phyloP scores from a whole-genome alignment of 2,888 invertebrate species.

The Eupithecia exiguata region DNA sequence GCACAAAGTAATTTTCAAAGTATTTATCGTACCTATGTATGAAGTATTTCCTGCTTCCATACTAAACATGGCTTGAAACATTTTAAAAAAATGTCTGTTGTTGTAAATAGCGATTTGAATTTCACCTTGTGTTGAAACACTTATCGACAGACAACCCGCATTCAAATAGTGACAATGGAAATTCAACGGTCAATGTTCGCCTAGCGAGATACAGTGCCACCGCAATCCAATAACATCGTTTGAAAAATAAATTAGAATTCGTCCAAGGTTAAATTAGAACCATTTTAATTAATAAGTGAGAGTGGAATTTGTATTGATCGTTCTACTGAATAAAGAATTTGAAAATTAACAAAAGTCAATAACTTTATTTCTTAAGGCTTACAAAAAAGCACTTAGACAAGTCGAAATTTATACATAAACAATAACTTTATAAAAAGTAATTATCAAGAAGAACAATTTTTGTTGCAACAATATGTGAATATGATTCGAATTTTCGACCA shows the following conservation, averaged over 20 bases:
- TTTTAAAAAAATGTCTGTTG: background rate
- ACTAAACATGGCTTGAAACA: background rate
- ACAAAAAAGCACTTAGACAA: no score
- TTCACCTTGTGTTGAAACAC: background rate
- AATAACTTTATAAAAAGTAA: no score
- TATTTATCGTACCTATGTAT: no score
- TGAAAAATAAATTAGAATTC: background rate
- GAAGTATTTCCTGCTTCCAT: background rate
- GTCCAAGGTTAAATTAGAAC: no score
- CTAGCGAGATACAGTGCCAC: background rate
- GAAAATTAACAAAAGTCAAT: no score
- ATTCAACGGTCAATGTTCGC: conserved; percentile 14
- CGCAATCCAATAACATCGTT: background rate
- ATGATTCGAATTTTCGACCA: no score
- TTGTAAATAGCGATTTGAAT: conserved; percentile 1
- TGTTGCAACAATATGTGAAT: no score
- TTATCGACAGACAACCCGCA: background rate
- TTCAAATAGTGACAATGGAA: conserved; percentile 10
- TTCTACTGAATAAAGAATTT: background rate
- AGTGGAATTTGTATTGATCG: background rate
- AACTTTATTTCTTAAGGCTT: no score
- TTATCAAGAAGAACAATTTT: no score
- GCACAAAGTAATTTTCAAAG: no score
- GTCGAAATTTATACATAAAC: no score
- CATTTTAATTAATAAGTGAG: no score